Percentiles rank a stretch among this genome's conserved stretches.
phyloP scores from a whole-genome alignment of 2,797 vertebrate species.

The Anguilla marmorata region DNA sequence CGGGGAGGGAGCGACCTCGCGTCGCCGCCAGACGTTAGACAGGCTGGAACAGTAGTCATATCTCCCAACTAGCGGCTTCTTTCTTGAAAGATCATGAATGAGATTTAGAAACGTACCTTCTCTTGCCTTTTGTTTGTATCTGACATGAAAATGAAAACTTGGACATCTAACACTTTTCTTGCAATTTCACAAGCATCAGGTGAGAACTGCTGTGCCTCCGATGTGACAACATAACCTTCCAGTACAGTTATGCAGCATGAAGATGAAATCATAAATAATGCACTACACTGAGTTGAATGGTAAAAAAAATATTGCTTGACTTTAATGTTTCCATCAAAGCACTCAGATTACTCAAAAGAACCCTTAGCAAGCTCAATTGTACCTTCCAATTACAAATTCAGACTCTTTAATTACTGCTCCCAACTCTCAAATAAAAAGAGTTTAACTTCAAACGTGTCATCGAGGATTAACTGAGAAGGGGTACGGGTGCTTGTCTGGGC shows the following conservation, averaged over 20 bases:
- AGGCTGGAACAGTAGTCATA: not conserved
- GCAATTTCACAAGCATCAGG: not conserved
- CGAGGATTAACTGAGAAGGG: not conserved
- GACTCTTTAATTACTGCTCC: constrained; percentile 20
- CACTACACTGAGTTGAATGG: not conserved
- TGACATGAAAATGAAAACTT: not conserved
- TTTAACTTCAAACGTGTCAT: constrained; percentile 1
- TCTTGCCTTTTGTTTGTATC: not conserved
- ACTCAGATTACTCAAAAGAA: constrained; percentile 14
- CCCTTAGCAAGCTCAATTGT: not conserved
- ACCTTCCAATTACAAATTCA: constrained; percentile 9
- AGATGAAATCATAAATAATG: not conserved
- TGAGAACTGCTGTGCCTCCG: not conserved
- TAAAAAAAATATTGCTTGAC: not conserved
- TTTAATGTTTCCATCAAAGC: constrained; percentile 12
- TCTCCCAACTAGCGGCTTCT: not conserved
- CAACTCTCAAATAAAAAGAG: constrained; percentile 2
- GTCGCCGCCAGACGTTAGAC: not conserved
- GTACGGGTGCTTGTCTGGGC: not conserved
- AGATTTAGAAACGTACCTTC: not conserved
- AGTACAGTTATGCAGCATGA: not conserved
- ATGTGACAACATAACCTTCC: not conserved
- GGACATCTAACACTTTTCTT: not conserved
- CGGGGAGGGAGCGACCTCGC: not conserved
- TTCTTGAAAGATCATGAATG: not conserved